Conservation (phyloP, 2,113 vertebrate genomes). For the Stegastes partitus region DNA sequence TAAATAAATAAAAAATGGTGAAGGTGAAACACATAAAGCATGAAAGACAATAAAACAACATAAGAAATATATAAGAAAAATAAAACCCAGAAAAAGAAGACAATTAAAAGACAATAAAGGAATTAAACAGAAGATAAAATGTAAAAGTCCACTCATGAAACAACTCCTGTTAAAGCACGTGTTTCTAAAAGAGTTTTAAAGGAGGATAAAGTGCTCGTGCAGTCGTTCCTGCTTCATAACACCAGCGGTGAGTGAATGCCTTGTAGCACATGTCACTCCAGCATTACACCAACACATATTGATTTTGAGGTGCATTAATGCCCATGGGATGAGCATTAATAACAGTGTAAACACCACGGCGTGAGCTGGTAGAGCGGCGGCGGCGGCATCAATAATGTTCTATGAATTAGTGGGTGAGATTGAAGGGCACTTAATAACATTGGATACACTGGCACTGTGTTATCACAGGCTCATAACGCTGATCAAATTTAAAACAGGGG, state of each 20-base stretch:
- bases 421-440: conserved; percentile 15
- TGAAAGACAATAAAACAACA: too few species aligned
- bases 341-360: conserved; percentile 17
- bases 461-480: conserved; percentile 1
- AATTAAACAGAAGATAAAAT: too few species aligned
- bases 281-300: conserved; percentile 34
- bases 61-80: too few species aligned
- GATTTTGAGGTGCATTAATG: conserved; percentile 43
- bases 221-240: too few species aligned
- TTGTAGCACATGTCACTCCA: conserved; percentile 31
- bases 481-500: conserved; percentile 13
- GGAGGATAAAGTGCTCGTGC: too few species aligned
- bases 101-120: too few species aligned
- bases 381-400: conserved; percentile 14
- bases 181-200: too few species aligned
- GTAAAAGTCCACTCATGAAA: too few species aligned
- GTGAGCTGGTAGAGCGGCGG: conserved; percentile 5
- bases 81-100: too few species aligned
- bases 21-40: too few species aligned
- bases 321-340: conserved; percentile 27
- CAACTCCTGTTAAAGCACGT: too few species aligned
- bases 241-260: not conserved
- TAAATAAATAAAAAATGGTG: too few species aligned
- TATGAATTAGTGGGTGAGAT: conserved; percentile 4
- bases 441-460: conserved; percentile 4